Conservation (phyloP, 2,113 vertebrate species). For the Cottus gobio region DNA sequence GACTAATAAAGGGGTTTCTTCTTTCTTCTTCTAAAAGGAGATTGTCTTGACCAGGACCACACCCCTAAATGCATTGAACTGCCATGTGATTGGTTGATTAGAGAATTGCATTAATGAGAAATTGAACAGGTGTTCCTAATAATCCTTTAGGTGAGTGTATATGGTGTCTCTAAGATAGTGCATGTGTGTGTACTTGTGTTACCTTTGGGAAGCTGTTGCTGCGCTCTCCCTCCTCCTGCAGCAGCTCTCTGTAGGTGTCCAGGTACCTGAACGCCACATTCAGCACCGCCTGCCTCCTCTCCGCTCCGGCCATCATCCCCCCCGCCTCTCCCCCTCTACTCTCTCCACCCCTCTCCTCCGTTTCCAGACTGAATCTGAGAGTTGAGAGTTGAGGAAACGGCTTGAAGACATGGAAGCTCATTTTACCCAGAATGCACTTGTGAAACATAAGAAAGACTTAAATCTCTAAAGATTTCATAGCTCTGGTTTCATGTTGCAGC, state of each 20-base stretch:
- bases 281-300: slow-evolving; percentile 91
- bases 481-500: too few species aligned
- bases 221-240: slow-evolving; percentile 93
- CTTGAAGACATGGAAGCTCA: not conserved
- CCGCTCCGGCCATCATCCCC: slow-evolving; percentile 62
- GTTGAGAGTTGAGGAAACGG: not conserved
- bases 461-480: too few species aligned
- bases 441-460: too few species aligned
- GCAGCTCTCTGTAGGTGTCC: slow-evolving; percentile 93
- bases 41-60: too few species aligned
- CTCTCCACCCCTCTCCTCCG: slow-evolving; percentile 24
- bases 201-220: slow-evolving; percentile 92
- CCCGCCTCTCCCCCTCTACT: slow-evolving; percentile 28
- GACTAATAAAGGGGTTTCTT: too few species aligned
- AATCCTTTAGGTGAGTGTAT: too few species aligned
- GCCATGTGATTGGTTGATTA: too few species aligned
- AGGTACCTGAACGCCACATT: slow-evolving; percentile 91
- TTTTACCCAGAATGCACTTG: not conserved
- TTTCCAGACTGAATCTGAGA: not conserved
- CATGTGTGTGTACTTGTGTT: not conserved
- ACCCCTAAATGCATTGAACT: too few species aligned
- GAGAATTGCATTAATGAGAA: too few species aligned
- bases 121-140: too few species aligned
- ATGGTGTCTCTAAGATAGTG: too few species aligned
- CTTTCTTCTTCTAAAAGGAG: too few species aligned